Conservation (phyloP, 1,140 invertebrate genomes). For the Olivierus martensii region DNA sequence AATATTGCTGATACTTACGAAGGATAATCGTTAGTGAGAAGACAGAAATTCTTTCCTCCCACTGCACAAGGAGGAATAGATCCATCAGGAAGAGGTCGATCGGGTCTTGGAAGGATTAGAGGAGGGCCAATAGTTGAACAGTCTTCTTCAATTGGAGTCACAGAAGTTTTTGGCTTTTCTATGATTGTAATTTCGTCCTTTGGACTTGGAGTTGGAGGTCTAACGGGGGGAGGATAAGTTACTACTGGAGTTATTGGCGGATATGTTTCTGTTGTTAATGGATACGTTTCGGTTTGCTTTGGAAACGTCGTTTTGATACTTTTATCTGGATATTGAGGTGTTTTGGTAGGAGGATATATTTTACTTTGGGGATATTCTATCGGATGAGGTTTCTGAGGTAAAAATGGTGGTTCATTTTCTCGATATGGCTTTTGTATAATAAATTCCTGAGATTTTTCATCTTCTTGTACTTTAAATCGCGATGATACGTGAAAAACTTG, state of each 20-base stretch:
- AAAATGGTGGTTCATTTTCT: background rate
- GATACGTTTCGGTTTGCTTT: background rate
- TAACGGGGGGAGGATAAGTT: background rate
- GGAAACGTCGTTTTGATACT: background rate
- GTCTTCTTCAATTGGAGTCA: too few species aligned
- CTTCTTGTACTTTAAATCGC: background rate
- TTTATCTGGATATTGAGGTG: background rate
- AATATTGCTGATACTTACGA: slow-evolving; percentile 11
- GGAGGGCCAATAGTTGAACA: slow-evolving; percentile 1
- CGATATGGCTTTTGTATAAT: too few species aligned
- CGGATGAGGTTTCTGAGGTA: background rate
- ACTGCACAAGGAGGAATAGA: slow-evolving; percentile 15
- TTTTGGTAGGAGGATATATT: background rate
- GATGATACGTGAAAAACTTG: background rate
- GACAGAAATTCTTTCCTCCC: slow-evolving; percentile 15
- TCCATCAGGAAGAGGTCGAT: slow-evolving; percentile 12
- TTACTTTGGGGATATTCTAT: background rate
- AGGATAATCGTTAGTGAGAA: slow-evolving; percentile 19
- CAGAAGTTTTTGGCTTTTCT: background rate
- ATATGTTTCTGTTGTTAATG: background rate
- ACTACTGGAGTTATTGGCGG: background rate
- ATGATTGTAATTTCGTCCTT: background rate
- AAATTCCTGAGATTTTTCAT: background rate
- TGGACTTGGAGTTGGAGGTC: background rate
- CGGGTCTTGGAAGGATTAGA: slow-evolving; percentile 4